Evolutionary conservation across 1,140 invertebrate species (phyloP).

Genomic region (Apocrypta bakeri): DNA sequence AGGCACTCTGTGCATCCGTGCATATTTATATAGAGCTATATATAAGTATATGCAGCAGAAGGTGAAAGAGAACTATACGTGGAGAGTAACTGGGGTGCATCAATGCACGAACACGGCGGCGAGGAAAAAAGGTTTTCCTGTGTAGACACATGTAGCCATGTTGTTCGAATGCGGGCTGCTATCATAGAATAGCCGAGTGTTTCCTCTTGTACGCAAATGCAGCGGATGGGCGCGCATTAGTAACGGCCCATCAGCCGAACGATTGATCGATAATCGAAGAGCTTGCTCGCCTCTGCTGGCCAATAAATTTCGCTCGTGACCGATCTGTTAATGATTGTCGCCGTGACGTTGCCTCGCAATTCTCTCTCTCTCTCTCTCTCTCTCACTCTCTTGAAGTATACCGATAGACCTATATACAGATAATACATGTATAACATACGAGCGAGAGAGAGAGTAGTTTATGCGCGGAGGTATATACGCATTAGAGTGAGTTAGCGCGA

Average conservation of each 20-base stretch:
- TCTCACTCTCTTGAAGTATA: no score
- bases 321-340: conserved; percentile 47
- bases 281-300: not conserved
- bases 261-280: conserved; percentile 52
- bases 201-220: conserved; percentile 58
- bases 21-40: not conserved
- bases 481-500: not conserved
- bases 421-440: no score
- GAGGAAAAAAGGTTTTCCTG: not conserved
- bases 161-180: not conserved
- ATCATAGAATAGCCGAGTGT: not conserved
- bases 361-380: conserved; percentile 20
- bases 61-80: conserved; percentile 13
- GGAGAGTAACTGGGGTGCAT: not conserved
- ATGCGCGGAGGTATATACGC: not conserved
- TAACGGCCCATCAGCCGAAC: conserved; percentile 39
- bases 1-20: no score
- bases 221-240: conserved; percentile 52
- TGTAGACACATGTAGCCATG: not conserved
- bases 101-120: not conserved
- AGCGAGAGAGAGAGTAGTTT: not conserved
- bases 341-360: conserved; percentile 33
- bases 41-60: not conserved
- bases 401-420: not conserved
- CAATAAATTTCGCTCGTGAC: conserved; percentile 46